phyloP scores from a whole-genome alignment of 2,797 vertebrate genomes.

The Amazona finschi region DNA sequence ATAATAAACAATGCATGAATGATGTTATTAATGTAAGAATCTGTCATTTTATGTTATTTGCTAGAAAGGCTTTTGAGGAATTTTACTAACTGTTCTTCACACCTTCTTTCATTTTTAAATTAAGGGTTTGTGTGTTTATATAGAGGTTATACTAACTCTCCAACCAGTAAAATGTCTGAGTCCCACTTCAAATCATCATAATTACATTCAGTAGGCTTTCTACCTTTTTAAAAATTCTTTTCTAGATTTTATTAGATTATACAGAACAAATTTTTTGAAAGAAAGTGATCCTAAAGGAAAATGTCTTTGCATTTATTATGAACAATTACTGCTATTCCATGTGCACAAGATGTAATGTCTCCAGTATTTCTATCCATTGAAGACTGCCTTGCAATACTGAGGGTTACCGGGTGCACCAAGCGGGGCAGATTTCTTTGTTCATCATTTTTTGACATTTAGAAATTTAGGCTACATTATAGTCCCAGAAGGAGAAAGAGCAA shows the following conservation, averaged over 20 bases:
- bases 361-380: neutral
- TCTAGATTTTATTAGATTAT: neutral
- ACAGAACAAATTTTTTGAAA: neutral
- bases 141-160: neutral
- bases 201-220: neutral
- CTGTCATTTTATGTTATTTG: neutral
- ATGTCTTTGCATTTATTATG: slow-evolving; percentile 5
- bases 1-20: neutral
- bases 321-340: neutral
- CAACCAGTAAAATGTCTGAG: neutral
- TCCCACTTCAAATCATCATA: neutral
- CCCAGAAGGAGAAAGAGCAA: neutral
- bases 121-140: neutral
- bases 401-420: neutral
- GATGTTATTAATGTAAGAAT: neutral
- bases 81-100: neutral
- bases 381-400: neutral
- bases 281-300: neutral
- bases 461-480: neutral
- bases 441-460: neutral
- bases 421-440: neutral
- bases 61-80: neutral
- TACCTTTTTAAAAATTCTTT: neutral
- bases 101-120: neutral
- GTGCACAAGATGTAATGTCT: neutral